These are phyloP conservation scores for Troides aeacus DNA, from an alignment of 2,888 invertebrate species.

Conservation along the genomic window DNA sequence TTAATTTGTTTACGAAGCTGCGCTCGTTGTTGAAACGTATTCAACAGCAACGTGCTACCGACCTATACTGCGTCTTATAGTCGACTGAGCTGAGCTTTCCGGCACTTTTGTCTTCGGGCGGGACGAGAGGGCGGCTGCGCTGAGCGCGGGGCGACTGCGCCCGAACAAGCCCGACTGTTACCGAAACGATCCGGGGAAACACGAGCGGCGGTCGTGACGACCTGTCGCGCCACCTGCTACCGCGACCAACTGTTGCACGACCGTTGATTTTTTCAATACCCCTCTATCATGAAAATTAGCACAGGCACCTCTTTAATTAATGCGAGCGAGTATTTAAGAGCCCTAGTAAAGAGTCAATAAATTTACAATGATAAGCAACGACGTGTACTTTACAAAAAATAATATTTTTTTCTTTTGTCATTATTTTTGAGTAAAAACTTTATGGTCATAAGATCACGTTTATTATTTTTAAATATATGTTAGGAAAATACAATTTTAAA, in stretches of 20 bases:
- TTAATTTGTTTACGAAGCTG: constrained; percentile 48
- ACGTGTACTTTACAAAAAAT: constrained; percentile 26
- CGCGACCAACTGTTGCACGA: constrained; percentile 75
- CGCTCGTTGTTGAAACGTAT: constrained; percentile 33
- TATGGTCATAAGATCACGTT: neutral
- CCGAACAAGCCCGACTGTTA: constrained; percentile 49
- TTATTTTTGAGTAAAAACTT: neutral
- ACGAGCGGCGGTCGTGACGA: constrained; percentile 44
- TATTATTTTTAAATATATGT: no score
- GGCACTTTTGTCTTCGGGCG: constrained; percentile 52
- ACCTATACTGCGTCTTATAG: constrained; percentile 60
- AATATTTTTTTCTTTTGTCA: constrained; percentile 48
- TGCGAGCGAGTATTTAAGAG: constrained; percentile 31
- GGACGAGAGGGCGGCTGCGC: constrained; percentile 71
- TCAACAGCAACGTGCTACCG: constrained; percentile 50
- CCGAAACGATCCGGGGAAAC: constrained; percentile 40
- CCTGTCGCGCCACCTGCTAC: constrained; percentile 77
- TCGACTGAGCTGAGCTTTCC: constrained; percentile 71
- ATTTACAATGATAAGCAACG: constrained; percentile 15
- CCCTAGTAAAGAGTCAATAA: constrained; percentile 6
- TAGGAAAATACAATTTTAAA: no score
- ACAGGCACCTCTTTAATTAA: constrained; percentile 38
- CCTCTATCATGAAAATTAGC: constrained; percentile 68
- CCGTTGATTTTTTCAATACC: constrained; percentile 72
- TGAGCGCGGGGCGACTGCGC: constrained; percentile 49